Evolutionary conservation across 2,888 invertebrate species (phyloP).

Genomic region (Thyatira batis): DNA sequence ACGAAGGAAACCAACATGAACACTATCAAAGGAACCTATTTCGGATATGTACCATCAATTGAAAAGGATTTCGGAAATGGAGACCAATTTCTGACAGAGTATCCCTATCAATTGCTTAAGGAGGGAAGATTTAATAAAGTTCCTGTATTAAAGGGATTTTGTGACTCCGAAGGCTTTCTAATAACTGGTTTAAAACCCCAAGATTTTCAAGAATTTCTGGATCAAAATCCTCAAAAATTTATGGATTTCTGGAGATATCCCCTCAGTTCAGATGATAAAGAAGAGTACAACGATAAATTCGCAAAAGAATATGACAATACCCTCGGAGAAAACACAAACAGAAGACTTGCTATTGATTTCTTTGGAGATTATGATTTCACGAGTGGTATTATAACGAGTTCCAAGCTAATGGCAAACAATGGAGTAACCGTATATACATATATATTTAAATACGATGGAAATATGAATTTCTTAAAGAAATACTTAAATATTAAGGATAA

Average conservation of each 20-base stretch:
- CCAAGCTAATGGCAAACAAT: constrained; percentile 28
- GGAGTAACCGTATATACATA: constrained; percentile 40
- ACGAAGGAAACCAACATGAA: constrained; percentile 23
- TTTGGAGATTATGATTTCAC: constrained; percentile 50
- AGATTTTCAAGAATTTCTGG: constrained; percentile 30
- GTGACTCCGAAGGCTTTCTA: constrained; percentile 67
- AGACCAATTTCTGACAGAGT: constrained; percentile 41
- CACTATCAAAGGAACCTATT: constrained; percentile 30
- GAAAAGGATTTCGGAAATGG: constrained; percentile 49
- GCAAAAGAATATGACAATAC: constrained; percentile 12
- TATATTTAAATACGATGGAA: constrained; percentile 49
- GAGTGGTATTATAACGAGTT: constrained; percentile 42
- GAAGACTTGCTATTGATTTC: constrained; percentile 44
- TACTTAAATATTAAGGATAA: constrained; percentile 28
- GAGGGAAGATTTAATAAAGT: constrained; percentile 58
- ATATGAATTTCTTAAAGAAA: constrained; percentile 36
- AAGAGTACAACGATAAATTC: constrained; percentile 25
- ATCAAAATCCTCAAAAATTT: constrained; percentile 38
- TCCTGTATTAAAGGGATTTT: constrained; percentile 76
- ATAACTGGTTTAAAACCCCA: constrained; percentile 38
- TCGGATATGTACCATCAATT: constrained; percentile 54
- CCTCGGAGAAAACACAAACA: constrained; percentile 16
- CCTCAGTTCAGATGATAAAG: constrained; percentile 25
- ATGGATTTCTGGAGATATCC: constrained; percentile 32
- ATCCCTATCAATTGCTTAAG: constrained; percentile 63